A percentile compares a stretch with the other conserved stretches of the same genome.
Evolutionary conservation across 2,113 vertebrate species (phyloP).

Genomic region (Ciconia boyciana): DNA sequence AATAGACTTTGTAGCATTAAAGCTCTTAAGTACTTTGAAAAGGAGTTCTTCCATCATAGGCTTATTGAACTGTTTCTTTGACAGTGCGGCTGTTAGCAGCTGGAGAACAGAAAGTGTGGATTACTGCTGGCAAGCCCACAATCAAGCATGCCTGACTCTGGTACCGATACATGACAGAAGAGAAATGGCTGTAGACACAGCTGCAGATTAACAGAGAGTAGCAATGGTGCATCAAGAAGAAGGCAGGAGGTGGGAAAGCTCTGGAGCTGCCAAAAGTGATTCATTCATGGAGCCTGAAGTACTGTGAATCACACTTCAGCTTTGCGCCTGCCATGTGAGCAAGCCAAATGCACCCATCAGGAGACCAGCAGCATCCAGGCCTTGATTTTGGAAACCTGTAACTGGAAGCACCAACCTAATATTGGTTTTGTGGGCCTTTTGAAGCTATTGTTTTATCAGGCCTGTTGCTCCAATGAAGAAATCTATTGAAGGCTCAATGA

Average conservation of each 20-base stretch:
- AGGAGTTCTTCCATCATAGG: conserved; percentile 18
- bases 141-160: background rate
- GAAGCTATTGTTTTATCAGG: background rate
- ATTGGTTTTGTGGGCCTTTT: background rate
- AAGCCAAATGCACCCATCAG: background rate
- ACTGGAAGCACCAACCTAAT: background rate
- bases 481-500: background rate
- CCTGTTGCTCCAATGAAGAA: background rate
- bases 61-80: background rate
- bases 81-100: background rate
- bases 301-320: background rate
- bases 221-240: background rate
- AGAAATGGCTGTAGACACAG: background rate
- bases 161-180: background rate
- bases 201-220: background rate
- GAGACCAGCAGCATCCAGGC: background rate
- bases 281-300: conserved; percentile 1
- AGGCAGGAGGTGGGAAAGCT: background rate
- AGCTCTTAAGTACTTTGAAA: conserved; percentile 35
- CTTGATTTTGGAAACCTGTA: background rate
- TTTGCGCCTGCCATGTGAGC: background rate
- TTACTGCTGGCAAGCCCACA: background rate
- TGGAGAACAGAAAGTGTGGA: background rate
- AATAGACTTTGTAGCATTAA: conserved; percentile 51
- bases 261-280: background rate